Evolutionary conservation across 2,888 invertebrate genomes (phyloP).

Genomic region (Drosophila peninsularis): DNA sequence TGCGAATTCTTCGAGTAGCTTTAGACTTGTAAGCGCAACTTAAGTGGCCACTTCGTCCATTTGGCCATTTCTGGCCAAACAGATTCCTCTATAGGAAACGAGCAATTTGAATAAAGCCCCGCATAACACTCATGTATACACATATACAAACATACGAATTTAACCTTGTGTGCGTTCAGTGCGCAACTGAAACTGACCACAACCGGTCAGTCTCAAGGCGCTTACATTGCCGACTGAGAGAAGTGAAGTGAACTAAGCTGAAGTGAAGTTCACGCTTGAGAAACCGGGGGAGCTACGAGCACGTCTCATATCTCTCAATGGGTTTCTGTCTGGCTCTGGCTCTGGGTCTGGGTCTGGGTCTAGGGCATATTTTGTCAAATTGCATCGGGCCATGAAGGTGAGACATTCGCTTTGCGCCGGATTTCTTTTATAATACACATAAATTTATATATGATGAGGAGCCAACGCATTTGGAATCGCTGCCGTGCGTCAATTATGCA

Average conservation of each 20-base stretch:
- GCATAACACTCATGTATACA: constrained; percentile 18
- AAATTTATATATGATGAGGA: constrained; percentile 17
- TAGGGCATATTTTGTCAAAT: constrained; percentile 42
- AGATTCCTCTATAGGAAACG: constrained; percentile 52
- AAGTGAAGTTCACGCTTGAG: constrained; percentile 61
- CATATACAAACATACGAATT: neutral
- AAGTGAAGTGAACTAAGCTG: constrained; percentile 39
- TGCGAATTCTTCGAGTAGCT: constrained; percentile 44
- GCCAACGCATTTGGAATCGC: constrained; percentile 33
- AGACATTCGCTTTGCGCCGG: constrained; percentile 20
- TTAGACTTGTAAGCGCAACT: constrained; percentile 21
- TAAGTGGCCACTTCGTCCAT: constrained; percentile 22
- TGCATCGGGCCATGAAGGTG: constrained; percentile 49
- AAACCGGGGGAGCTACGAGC: constrained; percentile 27
- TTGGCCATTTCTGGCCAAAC: constrained; percentile 39
- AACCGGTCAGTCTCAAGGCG: constrained; percentile 72
- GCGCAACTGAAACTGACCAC: constrained; percentile 62
- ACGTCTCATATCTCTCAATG: constrained; percentile 14
- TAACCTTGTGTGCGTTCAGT: constrained; percentile 65
- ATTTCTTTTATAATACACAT: constrained; percentile 20
- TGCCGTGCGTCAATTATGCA: constrained; percentile 57
- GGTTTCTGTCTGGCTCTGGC: constrained; percentile 30
- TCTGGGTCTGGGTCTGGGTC: constrained; percentile 53
- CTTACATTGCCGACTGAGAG: constrained; percentile 52
- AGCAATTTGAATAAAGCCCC: constrained; percentile 57